Conservation (phyloP, 1,140 invertebrate species). For the Trachymyrmex cornetzi region DNA sequence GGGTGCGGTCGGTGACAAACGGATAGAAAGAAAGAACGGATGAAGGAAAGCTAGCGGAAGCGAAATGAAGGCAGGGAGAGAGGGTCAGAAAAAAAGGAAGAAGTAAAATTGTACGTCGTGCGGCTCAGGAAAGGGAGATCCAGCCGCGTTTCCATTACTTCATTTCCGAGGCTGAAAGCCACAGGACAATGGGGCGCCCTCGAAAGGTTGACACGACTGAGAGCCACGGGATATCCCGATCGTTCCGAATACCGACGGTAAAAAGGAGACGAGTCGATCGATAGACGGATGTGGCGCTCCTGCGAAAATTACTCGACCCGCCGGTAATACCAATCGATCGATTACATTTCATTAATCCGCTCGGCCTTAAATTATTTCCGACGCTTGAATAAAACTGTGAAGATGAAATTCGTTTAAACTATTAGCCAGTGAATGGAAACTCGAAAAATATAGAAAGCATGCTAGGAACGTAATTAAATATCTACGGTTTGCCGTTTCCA, state of each 20-base stretch:
- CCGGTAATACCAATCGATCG: conserved; percentile 49
- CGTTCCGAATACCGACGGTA: conserved; percentile 64
- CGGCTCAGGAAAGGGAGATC: conserved; percentile 64
- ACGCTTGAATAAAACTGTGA: conserved; percentile 28
- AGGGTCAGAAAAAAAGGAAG: conserved; percentile 23
- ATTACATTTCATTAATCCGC: conserved; percentile 61
- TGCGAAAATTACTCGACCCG: conserved; percentile 64
- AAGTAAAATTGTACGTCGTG: conserved; percentile 65
- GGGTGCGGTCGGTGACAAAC: conserved; percentile 64
- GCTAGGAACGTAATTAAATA: not conserved
- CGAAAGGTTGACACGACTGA: conserved; percentile 74
- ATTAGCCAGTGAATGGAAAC: not conserved
- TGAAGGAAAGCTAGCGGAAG: conserved; percentile 55
- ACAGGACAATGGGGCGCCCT: conserved; percentile 74
- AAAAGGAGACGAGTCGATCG: conserved; percentile 65
- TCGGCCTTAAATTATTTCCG: conserved; percentile 37
- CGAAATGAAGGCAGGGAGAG: conserved; percentile 27
- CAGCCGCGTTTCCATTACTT: conserved; percentile 76
- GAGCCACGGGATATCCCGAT: conserved; percentile 75
- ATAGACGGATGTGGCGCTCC: conserved; percentile 26
- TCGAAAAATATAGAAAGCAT: not conserved
- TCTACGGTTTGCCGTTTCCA: not conserved
- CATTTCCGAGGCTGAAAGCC: conserved; percentile 76
- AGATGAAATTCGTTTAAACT: conserved; percentile 34
- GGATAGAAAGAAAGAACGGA: conserved; percentile 56